These are phyloP conservation scores for Drosophila rhopaloa DNA, from an alignment of 1,140 invertebrate species.

Conservation along the genomic window DNA sequence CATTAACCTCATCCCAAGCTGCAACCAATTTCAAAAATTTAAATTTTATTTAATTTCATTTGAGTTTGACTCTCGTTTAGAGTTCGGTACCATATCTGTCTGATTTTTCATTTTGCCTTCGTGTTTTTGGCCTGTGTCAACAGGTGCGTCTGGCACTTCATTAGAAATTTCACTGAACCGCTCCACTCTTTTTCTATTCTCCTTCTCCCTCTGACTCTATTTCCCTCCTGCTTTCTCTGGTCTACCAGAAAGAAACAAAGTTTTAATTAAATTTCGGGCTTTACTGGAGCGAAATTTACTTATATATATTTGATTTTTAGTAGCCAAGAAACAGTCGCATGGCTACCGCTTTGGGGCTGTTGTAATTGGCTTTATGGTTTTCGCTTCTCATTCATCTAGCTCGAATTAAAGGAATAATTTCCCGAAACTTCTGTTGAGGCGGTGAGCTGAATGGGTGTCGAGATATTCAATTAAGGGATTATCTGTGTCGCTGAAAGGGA, in stretches of 20 bases:
- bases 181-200: constrained; percentile 3
- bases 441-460: constrained; percentile 22
- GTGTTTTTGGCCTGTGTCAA: constrained; percentile 56
- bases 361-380: constrained; percentile 55
- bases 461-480: constrained; percentile 47
- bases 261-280: constrained; percentile 78
- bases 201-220: neutral
- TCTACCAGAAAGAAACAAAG: constrained; percentile 46
- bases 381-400: constrained; percentile 60
- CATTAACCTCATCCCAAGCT: constrained; percentile 19
- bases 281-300: constrained; percentile 66
- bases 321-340: constrained; percentile 73
- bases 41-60: constrained; percentile 68
- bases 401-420: constrained; percentile 59
- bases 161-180: constrained; percentile 53
- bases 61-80: constrained; percentile 49
- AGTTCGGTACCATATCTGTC: constrained; percentile 24
- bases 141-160: constrained; percentile 75
- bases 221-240: constrained; percentile 1
- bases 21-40: constrained; percentile 35
- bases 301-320: constrained; percentile 75
- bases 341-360: constrained; percentile 49
- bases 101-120: constrained; percentile 16
- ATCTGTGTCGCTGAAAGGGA: constrained; percentile 23
- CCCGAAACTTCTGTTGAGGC: constrained; percentile 22